Percentiles rank a stretch among this genome's conserved stretches.
These are phyloP conservation scores for Scaptodrosophila lebanonensis DNA, from an alignment of 1,140 invertebrate species.

Conservation along the genomic window DNA sequence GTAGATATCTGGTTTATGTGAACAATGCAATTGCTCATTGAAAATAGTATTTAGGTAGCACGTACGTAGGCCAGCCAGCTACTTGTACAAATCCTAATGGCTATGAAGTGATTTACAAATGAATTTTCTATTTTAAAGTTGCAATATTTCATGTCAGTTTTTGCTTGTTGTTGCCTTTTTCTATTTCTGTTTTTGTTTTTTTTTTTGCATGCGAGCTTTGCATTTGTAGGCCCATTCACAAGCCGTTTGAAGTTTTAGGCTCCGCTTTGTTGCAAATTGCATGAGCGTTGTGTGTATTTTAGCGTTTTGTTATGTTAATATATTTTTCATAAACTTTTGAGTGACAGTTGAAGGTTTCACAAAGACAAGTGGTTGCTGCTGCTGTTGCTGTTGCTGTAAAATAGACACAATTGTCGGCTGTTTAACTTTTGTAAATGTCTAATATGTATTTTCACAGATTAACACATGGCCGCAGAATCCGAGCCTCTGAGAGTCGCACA, in stretches of 20 bases:
- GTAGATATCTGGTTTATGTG: no score
- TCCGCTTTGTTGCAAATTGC: constrained; percentile 66
- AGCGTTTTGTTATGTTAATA: constrained; percentile 59
- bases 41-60: no score
- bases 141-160: no score
- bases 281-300: constrained; percentile 46
- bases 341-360: constrained; percentile 64
- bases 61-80: constrained; percentile 19
- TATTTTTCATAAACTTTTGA: constrained; percentile 49
- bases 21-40: no score
- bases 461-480: not conserved
- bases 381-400: constrained; percentile 7
- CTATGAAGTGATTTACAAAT: constrained; percentile 63
- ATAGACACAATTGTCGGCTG: constrained; percentile 11
- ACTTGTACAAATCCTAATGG: constrained; percentile 72
- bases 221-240: constrained; percentile 35
- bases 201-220: constrained; percentile 11
- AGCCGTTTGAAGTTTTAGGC: constrained; percentile 35
- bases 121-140: constrained; percentile 58
- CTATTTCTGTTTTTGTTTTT: constrained; percentile 16
- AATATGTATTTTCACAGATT: constrained; percentile 2
- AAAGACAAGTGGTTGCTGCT: constrained; percentile 48
- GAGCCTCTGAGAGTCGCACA: not conserved
- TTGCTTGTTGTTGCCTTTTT: not conserved
- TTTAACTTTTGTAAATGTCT: constrained; percentile 42